These are phyloP conservation scores for Tribolium madens DNA, from an alignment of 1,140 invertebrate genomes.

Conservation along the genomic window DNA sequence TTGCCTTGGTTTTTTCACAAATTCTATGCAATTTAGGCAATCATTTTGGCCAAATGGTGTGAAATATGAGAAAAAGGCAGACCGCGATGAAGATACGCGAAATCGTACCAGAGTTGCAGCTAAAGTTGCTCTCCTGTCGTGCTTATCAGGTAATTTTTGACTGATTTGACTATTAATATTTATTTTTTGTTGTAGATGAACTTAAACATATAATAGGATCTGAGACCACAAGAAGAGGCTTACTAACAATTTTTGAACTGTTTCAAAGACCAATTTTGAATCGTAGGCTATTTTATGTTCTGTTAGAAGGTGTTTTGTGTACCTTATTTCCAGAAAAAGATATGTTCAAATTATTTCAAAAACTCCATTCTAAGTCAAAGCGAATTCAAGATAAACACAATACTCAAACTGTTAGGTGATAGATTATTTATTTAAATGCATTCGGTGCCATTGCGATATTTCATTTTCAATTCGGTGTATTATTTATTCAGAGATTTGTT, in stretches of 20 bases:
- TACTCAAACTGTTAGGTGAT: constrained; percentile 39
- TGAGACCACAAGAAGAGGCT: constrained; percentile 88
- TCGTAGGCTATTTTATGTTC: constrained; percentile 86
- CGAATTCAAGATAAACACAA: constrained; percentile 44
- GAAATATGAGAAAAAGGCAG: constrained; percentile 72
- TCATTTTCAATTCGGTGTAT: neutral
- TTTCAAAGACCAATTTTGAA: constrained; percentile 90
- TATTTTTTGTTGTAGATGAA: constrained; percentile 77
- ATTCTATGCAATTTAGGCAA: constrained; percentile 69
- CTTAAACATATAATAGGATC: constrained; percentile 91
- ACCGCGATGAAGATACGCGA: constrained; percentile 79
- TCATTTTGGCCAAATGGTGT: constrained; percentile 84
- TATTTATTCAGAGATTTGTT: constrained; percentile 27
- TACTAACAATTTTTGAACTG: constrained; percentile 89
- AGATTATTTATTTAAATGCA: constrained; percentile 19
- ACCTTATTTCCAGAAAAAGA: constrained; percentile 83
- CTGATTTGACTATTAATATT: too few relatives aligned
- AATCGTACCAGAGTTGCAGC: constrained; percentile 86
- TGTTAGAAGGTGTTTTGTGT: constrained; percentile 84
- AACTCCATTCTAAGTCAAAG: constrained; percentile 73
- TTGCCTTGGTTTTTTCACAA: neutral
- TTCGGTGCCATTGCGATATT: constrained; percentile 13
- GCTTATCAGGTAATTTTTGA: constrained; percentile 77
- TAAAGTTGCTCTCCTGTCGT: constrained; percentile 85
- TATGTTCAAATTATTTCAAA: constrained; percentile 74